Evolutionary conservation across 1,140 invertebrate species (phyloP), one percentile per base, ranked within the genome.

Genomic region (Drosophila athabasca): DNA sequence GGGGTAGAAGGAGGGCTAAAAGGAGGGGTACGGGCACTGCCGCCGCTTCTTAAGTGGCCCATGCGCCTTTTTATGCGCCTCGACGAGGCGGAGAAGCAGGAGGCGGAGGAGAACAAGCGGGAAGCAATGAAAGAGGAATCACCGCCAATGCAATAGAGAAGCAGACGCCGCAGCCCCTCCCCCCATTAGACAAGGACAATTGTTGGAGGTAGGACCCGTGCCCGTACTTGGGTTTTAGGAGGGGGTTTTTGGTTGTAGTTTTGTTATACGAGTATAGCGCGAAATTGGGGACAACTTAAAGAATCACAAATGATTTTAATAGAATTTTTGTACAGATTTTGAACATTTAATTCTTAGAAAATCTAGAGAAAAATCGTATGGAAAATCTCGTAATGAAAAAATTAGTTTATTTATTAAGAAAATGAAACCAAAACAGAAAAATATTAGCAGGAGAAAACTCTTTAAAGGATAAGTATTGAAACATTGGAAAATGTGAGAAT

Each of bases 131-230:
- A 71, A 51, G 71, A 41, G 50, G 35, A 69, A 50, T 69, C 52
- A 39, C 66, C 58, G 65, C 51, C 66, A 69, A 58, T 69, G 66
- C 31, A 31, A 31, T 31, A 8, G 29, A 31, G 29, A 7, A 31
- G 29, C 66, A 39, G 24, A 19, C 17, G 50, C 66, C 67, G 66
- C 49, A 35, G 31, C 51, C 17, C 17, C 17, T 19, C 64, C 64
- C 62, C 62, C 73, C 70, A 81, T 76, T 81, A 65, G 79, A 88
- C 83, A 88, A 88, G 83, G 83, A 88, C 83, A 79, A 88, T 79
- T 73, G 73, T 50, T 46, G 41, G 44, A 39, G 35, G 35, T 39
- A 50, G 55, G 43, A 73, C 54, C 72, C 55, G 45, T 55, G 58
- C 57, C 72, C 55, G 43, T 55, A 61, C 57, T 62, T 9, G 26